A percentile compares a stretch with the other conserved stretches of the same genome.
Conservation (phyloP, 2,888 invertebrate genomes). For the Branchipolynoe longqiensis region DNA sequence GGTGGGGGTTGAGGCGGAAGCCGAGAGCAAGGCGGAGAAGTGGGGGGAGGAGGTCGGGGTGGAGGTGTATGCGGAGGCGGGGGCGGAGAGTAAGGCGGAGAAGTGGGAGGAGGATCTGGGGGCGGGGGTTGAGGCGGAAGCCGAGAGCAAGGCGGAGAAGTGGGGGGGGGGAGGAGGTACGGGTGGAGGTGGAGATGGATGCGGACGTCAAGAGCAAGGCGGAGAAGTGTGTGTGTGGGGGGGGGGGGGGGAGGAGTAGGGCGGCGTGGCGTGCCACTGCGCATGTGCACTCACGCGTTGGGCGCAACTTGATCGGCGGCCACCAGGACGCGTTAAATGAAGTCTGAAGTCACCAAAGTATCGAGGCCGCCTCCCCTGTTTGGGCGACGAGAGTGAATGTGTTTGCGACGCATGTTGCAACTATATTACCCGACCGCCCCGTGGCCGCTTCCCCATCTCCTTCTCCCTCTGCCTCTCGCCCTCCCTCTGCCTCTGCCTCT, state of each 20-base stretch:
- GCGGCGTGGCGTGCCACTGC: background rate
- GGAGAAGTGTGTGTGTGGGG: background rate
- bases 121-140: background rate
- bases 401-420: constrained; percentile 56
- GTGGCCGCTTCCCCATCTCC: too few relatives aligned
- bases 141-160: background rate
- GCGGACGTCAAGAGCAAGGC: background rate
- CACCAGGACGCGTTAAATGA: constrained; percentile 42
- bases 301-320: constrained; percentile 37
- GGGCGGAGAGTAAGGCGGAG: too few relatives aligned
- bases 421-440: too few relatives aligned
- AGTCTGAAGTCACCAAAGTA: constrained; percentile 55
- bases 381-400: constrained; percentile 28
- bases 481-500: too few relatives aligned
- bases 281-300: constrained; percentile 43
- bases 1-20: background rate
- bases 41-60: background rate
- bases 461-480: too few relatives aligned
- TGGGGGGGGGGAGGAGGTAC: background rate
- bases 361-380: constrained; percentile 33
- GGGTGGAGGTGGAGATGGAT: background rate
- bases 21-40: background rate
- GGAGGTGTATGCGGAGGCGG: background rate
- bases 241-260: background rate
- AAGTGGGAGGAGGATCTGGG: too few relatives aligned